Evolutionary conservation across 2,797 vertebrate genomes (phyloP), one percentile per base, ranked within the genome.

Genomic region (Phoebastria nigripes): DNA sequence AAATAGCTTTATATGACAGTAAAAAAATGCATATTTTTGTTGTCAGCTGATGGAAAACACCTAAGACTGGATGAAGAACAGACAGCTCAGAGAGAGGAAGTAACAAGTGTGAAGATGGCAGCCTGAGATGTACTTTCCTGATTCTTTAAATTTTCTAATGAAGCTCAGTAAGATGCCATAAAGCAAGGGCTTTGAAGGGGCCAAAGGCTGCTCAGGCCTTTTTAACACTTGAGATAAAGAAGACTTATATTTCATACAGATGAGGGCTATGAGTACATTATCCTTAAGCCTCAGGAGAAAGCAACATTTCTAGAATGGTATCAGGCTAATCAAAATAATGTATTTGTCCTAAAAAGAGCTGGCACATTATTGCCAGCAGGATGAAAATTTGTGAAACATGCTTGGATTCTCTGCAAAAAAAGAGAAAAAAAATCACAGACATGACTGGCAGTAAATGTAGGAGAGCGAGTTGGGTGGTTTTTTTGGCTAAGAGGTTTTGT

Each of bases 221-320:
- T 95, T 92, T 91, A 95, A 92, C 78, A 76, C 74, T 92, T 89
- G 59, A 66, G 19, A 87, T 82, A 85, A 93, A 82, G 35, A 70
- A 87, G 87, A 62, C 56, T 35, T 35, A 37, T 37, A 37, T 37
- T 37, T 37, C 37, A 37, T 37, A 37, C 37, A 37, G 37, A 37
- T 37, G 37, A 37, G 37, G 37, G 37, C 37, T 37, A 37, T 37
- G 37, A 37, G 37, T 71, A 41, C 49, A 42, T 44, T 46, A 37
- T 37, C 37, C 37, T 37, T 37, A 80, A 0, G 46, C 89, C 82
- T 54, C 71, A 66, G 74, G 81, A 95, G 35, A 84, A 87, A 90
- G 44, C 33, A 82, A 72, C 19, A 55, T 62, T 82, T 94, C 62
- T 82, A 58, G 63, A 91, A 91, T 37, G 24, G 33, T 87, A 94